Base-by-base conservation (phyloP, 2,113 vertebrate species). In the Athene cunicularia region DNA sequence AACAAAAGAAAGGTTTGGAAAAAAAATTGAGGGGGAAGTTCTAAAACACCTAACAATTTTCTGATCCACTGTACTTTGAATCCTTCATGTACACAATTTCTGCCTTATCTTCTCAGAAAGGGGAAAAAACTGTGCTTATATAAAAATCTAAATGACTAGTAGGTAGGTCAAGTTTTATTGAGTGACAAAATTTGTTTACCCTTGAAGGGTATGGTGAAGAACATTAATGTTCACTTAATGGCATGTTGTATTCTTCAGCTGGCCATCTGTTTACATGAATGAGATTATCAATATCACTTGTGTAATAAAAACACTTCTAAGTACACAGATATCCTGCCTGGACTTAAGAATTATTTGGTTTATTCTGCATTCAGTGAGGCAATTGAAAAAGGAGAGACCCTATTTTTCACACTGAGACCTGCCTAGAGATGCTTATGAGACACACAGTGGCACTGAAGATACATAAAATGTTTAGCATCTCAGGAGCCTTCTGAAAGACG, bases 11-110 rank as follows among this genome's bases (percentile, higher is more conserved):
- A 53, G 4, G 14, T 80, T 45, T 3, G 12, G 33, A 3, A 26
- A 47, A 28, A 56, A 9, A 22, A 10, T 3, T 5, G 13, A 2
- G 2, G 12, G 33, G 1, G 11, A n/a, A 9, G 8, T 24, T 82
- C 9, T 6, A 3, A n/a, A 55, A 27, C 7, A 72, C 3, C 9
- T 55, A 30, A 35, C 5, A 63, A 22, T 45, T 72, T 66, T 80
- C 24, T 59, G 8, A 56, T 66, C 30, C 27, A 18, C 27, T n/a
- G 5, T 73, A 52, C 7, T 80, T 59, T 67, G 39, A 59, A 58
- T 82, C 52, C 41, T 80, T 82, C 24, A 14, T 37, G 9, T 52
- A 41, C 20, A 55, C 1, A 56, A 27, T 41, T 71, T 75, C 41
- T 93, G 9, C 14, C 45, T 63, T 22, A 6, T 63, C 50, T 68